Evolutionary conservation across 2,888 invertebrate species (phyloP).

Genomic region (Orchesellides sinensis): DNA sequence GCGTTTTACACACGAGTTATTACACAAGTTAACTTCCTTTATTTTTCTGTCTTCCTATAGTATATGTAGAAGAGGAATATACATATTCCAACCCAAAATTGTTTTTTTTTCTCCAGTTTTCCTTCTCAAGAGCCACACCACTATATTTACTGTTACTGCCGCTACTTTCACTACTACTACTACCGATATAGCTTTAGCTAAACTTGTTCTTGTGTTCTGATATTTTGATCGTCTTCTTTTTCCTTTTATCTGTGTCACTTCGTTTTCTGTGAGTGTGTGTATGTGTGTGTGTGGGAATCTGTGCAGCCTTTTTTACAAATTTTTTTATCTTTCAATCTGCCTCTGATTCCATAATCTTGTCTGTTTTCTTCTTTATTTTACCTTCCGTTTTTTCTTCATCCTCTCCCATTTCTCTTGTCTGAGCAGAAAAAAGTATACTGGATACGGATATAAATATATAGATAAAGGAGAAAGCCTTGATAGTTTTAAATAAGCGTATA

Average conservation of each 20-base stretch:
- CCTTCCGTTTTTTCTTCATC: conserved; percentile 21
- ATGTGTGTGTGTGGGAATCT: conserved; percentile 63
- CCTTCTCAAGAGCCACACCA: conserved; percentile 23
- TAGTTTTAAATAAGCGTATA: conserved; percentile 6
- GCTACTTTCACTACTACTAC: conserved; percentile 14
- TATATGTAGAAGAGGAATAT: too few relatives aligned
- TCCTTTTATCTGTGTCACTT: conserved; percentile 15
- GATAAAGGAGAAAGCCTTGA: conserved; percentile 1
- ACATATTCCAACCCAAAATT: not conserved
- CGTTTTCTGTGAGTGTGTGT: conserved; percentile 33
- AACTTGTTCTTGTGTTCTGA: conserved; percentile 46
- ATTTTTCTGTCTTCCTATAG: conserved; percentile 18
- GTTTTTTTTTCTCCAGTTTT: conserved; percentile 18
- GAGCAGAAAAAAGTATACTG: not conserved
- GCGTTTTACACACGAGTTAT: conserved; percentile 11
- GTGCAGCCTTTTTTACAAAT: conserved; percentile 52
- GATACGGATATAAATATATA: not conserved
- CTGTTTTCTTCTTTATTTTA: conserved; percentile 37
- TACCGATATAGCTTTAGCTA: too few relatives aligned
- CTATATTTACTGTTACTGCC: conserved; percentile 13
- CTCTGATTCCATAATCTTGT: conserved; percentile 38
- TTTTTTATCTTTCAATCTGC: conserved; percentile 22
- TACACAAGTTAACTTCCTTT: conserved; percentile 41
- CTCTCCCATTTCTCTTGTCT: conserved; percentile 15
- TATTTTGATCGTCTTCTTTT: conserved; percentile 33